phyloP scores from a whole-genome alignment of 2,797 vertebrate genomes.

The Lepilemur septentrionalis region DNA sequence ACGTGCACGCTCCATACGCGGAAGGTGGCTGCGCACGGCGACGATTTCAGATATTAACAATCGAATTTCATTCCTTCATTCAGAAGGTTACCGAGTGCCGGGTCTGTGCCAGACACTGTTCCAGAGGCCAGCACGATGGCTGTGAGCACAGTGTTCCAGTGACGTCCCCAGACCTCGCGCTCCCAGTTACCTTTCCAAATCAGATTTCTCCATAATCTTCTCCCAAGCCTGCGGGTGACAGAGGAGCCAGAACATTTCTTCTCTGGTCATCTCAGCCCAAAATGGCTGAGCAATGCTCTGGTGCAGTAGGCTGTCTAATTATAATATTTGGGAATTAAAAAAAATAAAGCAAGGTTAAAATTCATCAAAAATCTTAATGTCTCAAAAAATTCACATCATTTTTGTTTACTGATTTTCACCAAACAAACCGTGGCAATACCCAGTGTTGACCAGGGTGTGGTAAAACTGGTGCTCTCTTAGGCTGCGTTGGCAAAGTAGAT shows the following conservation, averaged over 20 bases:
- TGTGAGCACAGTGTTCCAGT: not conserved
- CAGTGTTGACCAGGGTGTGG: not conserved
- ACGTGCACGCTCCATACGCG: not conserved
- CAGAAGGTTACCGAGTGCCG: rapidly evolving
- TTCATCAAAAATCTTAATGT: not conserved
- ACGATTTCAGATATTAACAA: not conserved
- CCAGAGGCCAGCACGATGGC: not conserved
- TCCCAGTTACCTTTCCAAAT: not conserved
- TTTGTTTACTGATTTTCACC: not conserved
- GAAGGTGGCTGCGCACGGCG: not conserved
- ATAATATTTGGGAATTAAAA: not conserved
- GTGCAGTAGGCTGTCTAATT: not conserved
- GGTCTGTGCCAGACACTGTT: not conserved
- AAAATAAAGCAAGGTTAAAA: not conserved
- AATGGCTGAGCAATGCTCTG: not conserved
- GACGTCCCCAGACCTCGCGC: not conserved
- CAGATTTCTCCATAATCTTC: not conserved
- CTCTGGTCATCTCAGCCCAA: not conserved
- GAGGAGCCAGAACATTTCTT: not conserved
- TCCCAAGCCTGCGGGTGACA: not conserved
- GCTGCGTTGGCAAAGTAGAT: not conserved
- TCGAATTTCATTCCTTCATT: not conserved
- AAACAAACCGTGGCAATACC: not conserved
- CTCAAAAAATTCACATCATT: not conserved
- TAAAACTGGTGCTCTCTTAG: not conserved